phyloP scores from a whole-genome alignment of 2,113 vertebrate species.

The Tapirus terrestris region DNA sequence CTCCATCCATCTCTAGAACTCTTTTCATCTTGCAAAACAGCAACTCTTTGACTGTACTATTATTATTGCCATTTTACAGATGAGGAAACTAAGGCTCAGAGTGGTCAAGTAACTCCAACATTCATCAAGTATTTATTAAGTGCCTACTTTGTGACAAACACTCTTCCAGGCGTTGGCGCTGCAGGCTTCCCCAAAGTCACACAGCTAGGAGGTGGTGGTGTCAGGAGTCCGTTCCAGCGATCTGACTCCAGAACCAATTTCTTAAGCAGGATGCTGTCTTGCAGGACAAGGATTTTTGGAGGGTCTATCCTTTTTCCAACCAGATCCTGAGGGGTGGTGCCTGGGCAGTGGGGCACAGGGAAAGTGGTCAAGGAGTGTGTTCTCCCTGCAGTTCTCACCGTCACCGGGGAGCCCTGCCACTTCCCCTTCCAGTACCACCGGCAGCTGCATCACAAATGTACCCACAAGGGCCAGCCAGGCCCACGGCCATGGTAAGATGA shows the following conservation, averaged over 20 bases:
- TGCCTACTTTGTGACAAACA: not conserved
- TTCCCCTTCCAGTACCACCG: slow-evolving; percentile 82
- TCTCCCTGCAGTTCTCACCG: slow-evolving; percentile 69
- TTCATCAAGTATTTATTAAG: not conserved
- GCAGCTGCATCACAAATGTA: slow-evolving; percentile 75
- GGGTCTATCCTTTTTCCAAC: not conserved
- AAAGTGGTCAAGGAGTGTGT: not conserved
- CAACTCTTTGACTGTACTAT: not conserved
- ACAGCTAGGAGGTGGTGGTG: not conserved
- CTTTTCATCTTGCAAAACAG: not conserved
- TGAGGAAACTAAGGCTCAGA: slow-evolving; percentile 11
- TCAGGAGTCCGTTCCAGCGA: not conserved
- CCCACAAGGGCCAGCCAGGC: slow-evolving; percentile 15
- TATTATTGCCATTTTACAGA: not conserved
- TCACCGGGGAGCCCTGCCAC: slow-evolving; percentile 77
- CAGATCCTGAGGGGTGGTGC: not conserved
- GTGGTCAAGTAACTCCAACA: not conserved
- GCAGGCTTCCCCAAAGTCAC: not conserved
- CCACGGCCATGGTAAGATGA: slow-evolving; percentile 78
- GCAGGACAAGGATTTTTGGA: not conserved
- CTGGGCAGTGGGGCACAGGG: not conserved
- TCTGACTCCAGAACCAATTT: not conserved
- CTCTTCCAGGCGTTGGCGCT: not conserved
- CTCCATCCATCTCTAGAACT: not conserved
- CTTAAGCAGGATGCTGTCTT: not conserved